phyloP scores from a whole-genome alignment of 2,797 vertebrate genomes.

The Poliocrania exsul region DNA sequence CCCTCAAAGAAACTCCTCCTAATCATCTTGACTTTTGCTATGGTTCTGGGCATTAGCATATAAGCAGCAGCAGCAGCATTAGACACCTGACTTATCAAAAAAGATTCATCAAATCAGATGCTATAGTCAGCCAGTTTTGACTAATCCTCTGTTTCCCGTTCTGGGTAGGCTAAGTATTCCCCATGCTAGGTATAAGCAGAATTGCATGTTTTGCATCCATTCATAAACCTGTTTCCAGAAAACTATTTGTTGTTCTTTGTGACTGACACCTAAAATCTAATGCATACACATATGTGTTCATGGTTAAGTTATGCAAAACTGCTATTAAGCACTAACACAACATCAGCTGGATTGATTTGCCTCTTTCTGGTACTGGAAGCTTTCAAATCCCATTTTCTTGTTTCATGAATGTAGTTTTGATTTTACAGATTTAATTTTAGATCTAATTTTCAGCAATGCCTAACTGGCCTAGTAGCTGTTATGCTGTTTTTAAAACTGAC shows the following conservation, averaged over 20 bases:
- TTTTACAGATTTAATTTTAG: conserved; percentile 25
- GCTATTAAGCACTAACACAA: background rate
- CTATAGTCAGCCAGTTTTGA: background rate
- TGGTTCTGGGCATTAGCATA: background rate
- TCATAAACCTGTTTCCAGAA: background rate
- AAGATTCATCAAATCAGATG: background rate
- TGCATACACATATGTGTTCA: background rate
- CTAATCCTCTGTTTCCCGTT: background rate
- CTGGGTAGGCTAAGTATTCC: background rate
- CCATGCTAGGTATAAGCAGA: background rate
- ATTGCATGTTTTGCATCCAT: background rate
- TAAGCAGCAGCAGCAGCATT: background rate
- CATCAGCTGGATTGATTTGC: background rate
- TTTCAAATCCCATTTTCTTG: background rate
- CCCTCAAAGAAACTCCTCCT: background rate
- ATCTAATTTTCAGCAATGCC: background rate
- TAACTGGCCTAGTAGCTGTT: background rate
- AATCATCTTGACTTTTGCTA: background rate
- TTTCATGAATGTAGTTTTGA: background rate
- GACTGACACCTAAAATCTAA: background rate
- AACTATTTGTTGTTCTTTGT: background rate
- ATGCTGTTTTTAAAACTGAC: background rate
- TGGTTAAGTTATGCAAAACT: background rate
- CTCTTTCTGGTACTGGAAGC: background rate
- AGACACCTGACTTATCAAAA: background rate